phyloP scores from a whole-genome alignment of 2,113 vertebrate genomes.

The Aspiorhynchus laticeps region DNA sequence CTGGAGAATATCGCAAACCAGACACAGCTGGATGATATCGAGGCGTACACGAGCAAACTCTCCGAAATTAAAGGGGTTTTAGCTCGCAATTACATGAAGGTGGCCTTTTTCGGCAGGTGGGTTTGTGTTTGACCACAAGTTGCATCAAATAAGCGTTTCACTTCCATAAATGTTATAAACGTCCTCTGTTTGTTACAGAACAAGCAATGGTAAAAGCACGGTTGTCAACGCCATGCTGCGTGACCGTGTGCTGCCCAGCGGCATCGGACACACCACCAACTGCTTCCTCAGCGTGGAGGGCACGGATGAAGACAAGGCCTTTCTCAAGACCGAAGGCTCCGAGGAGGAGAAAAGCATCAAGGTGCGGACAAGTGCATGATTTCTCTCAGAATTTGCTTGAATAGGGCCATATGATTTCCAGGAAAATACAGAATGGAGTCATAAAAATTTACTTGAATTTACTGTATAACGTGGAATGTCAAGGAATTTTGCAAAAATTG shows the following conservation, averaged over 20 bases:
- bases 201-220: constrained; percentile 97
- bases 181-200: constrained; percentile 71
- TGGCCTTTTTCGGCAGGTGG: constrained; percentile 99
- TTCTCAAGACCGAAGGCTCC: constrained; percentile 95
- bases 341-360: constrained; percentile 96
- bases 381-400: not conserved
- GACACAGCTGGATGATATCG: constrained; percentile 83
- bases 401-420: not conserved
- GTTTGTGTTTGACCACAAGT: not conserved
- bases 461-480: too few relatives aligned
- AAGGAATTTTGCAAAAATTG: too few relatives aligned
- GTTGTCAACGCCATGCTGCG: constrained; percentile 97
- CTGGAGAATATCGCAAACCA: constrained; percentile 80
- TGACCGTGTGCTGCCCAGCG: constrained; percentile 95
- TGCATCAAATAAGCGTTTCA: not conserved
- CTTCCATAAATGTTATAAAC: constrained; percentile 1
- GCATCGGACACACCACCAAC: constrained; percentile 98
- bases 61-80: constrained; percentile 89
- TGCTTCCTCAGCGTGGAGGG: constrained; percentile 98
- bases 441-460: too few relatives aligned
- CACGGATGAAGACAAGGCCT: constrained; percentile 93
- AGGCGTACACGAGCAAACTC: constrained; percentile 83
- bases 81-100: constrained; percentile 95
- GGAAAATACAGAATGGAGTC: not conserved
- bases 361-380: constrained; percentile 67